Evolutionary conservation across 1,140 invertebrate species (phyloP), one percentile per base, ranked within the genome.

Genomic region (Ptiloglossa arizonensis): DNA sequence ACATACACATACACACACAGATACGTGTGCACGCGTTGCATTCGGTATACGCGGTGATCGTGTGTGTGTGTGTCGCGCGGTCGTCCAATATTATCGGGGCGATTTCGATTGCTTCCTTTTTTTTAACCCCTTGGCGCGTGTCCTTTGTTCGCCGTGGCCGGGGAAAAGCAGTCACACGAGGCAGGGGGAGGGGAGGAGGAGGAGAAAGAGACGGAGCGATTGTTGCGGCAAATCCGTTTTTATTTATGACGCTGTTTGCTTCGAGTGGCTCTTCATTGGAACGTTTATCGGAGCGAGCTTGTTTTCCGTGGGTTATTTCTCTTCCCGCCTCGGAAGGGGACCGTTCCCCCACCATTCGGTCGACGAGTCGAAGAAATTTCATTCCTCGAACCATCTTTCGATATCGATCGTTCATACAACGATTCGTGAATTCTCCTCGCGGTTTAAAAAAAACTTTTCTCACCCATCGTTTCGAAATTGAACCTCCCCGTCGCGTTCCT

Each of bases 81-180:
- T 68, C 67, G 73, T 32, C n/a, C 57, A 68, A 57, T 41, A 57
- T 67, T 68, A 75, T 75, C 72, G n/a, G 29, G 11, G 52, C 52
- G 63, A 77, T 82, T 82, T 82, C 81, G 81, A 82, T 82, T 46
- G 68, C 68, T 50, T 50, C 66, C 72, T 73, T 63, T 70, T 46
- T 41, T 46, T 60, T 56, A 41, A 63, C 59, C 46, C 27, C 41
- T 66, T 32, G 35, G 9, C 73, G 44, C 54, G 38, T 59, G 73
- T 70, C 54, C 22, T 71, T 77, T 71, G 63, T 75, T 68, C 50
- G n/a, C 24, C 19, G n/a, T 41, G 15, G 22, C 8, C 22, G n/a
- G 50, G 44, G 46, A 64, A 64, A 62, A 15, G 71, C 71, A 32
- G n/a, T 38, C 24, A 24, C 32, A 17, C 13, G 48, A 13, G 29